Evolutionary conservation across 2,888 invertebrate genomes (phyloP).

Genomic region (Allolobophora icterica): DNA sequence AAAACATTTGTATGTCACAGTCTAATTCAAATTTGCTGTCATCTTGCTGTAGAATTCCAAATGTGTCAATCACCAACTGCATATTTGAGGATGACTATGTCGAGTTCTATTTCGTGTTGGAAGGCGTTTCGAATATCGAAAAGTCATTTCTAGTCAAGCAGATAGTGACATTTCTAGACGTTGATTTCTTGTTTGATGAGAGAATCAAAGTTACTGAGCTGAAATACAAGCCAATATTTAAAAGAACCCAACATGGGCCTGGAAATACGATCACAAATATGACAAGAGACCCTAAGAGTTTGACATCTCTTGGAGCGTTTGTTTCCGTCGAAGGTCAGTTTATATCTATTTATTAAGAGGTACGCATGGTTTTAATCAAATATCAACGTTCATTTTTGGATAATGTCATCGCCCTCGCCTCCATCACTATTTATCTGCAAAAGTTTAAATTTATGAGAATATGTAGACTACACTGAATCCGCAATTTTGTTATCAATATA

Average conservation of each 20-base stretch:
- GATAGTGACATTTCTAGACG: not conserved
- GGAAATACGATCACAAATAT: not conserved
- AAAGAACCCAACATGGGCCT: not conserved
- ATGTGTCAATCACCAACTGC: not conserved
- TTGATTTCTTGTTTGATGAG: not conserved
- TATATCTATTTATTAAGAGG: too few species aligned
- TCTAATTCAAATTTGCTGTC: too few species aligned
- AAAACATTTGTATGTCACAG: too few species aligned
- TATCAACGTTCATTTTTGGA: too few species aligned
- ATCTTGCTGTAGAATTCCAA: not conserved
- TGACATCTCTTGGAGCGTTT: slow-evolving; percentile 17
- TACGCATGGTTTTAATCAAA: too few species aligned
- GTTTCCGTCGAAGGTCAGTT: not conserved
- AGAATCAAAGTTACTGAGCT: not conserved
- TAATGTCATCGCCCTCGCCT: too few species aligned
- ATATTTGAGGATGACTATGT: not conserved
- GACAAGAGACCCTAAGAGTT: too few species aligned
- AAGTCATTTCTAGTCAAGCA: not conserved
- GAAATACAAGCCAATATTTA: not conserved
- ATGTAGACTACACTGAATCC: too few species aligned
- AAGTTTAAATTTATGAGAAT: too few species aligned
- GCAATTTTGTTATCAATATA: too few species aligned
- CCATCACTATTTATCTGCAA: too few species aligned
- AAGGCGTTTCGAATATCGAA: slow-evolving; percentile 2
- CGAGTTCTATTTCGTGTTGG: not conserved